Percentiles rank a stretch among this genome's conserved stretches.
These are phyloP conservation scores for Ornithoptera priamus DNA, from an alignment of 2,888 invertebrate genomes.

Conservation along the genomic window DNA sequence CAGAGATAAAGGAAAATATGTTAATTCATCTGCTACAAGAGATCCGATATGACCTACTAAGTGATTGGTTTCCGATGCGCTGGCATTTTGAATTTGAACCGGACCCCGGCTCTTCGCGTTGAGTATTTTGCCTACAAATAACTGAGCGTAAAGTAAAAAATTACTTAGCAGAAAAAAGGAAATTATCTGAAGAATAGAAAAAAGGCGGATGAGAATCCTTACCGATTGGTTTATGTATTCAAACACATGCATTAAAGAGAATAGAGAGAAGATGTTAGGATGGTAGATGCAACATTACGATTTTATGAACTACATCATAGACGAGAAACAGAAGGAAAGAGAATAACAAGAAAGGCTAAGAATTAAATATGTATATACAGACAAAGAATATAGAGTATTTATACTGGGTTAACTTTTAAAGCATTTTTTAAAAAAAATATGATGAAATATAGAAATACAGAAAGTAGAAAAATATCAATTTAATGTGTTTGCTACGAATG, in stretches of 20 bases:
- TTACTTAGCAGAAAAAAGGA: not conserved
- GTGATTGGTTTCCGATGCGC: slow-evolving; percentile 74
- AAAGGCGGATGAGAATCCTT: too few relatives aligned
- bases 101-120: slow-evolving; percentile 49
- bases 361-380: too few relatives aligned
- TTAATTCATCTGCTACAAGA: slow-evolving; percentile 68
- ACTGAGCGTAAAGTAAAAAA: slow-evolving; percentile 48
- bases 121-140: slow-evolving; percentile 74
- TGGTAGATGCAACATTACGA: too few relatives aligned
- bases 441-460: not conserved
- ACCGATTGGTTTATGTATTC: too few relatives aligned
- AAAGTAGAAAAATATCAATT: slow-evolving; percentile 50
- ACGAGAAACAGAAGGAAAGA: too few relatives aligned
- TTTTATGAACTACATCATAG: too few relatives aligned
- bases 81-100: slow-evolving; percentile 71
- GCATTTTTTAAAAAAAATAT: too few relatives aligned
- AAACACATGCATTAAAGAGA: too few relatives aligned
- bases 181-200: not conserved
- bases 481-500: slow-evolving; percentile 48
- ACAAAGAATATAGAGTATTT: too few relatives aligned
- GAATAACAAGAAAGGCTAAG: too few relatives aligned
- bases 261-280: too few relatives aligned
- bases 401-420: too few relatives aligned
- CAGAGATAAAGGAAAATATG: slow-evolving; percentile 77
- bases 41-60: slow-evolving; percentile 76